These are phyloP conservation scores for Cheiracanthium punctorium DNA, from an alignment of 2,888 invertebrate genomes.

Conservation along the genomic window DNA sequence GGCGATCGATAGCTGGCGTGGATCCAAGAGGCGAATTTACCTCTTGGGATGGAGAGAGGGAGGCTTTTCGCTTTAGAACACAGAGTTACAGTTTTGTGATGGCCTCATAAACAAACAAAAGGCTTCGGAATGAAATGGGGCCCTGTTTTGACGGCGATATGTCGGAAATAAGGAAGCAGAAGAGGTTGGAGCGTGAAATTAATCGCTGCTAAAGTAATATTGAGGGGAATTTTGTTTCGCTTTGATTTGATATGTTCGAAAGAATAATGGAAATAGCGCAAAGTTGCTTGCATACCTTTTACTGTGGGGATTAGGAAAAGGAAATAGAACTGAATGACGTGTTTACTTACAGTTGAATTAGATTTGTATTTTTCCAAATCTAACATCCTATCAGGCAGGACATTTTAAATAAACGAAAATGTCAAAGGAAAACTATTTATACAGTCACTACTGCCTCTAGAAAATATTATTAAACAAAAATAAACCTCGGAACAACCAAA, in stretches of 20 bases:
- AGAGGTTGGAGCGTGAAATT: not conserved
- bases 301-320: too few relatives aligned
- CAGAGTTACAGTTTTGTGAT: constrained; percentile 13
- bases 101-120: not conserved
- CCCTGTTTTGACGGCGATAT: constrained; percentile 14
- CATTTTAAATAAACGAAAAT: too few relatives aligned
- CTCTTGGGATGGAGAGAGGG: constrained; percentile 4
- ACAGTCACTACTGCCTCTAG: too few relatives aligned
- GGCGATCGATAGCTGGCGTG: constrained; percentile 63
- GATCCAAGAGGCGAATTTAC: constrained; percentile 46
- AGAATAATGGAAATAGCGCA: not conserved
- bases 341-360: too few relatives aligned
- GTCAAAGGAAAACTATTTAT: too few relatives aligned
- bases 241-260: not conserved
- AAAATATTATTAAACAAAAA: too few relatives aligned
- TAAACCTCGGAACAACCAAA: too few relatives aligned
- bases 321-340: too few relatives aligned
- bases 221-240: not conserved
- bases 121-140: not conserved
- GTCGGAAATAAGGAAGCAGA: not conserved
- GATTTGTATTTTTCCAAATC: too few relatives aligned
- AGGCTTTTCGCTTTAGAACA: constrained; percentile 19
- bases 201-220: not conserved
- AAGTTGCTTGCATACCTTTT: too few relatives aligned
- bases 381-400: too few relatives aligned